Conservation (phyloP, 2,888 invertebrate species). For the Agriotes lineatus region DNA sequence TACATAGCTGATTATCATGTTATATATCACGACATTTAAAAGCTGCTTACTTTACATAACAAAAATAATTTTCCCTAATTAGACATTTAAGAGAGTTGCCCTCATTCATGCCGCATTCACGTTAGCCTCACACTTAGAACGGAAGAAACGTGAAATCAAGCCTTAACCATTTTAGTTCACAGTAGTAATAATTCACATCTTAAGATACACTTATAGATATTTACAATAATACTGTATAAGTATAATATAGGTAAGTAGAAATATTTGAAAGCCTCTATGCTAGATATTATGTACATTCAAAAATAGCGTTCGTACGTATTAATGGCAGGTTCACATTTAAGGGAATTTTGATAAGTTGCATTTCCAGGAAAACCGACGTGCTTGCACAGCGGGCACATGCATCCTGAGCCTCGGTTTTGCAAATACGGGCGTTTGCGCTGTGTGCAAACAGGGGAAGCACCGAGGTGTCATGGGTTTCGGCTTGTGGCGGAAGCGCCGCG, state of each 20-base stretch:
- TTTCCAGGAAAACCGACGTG: background rate
- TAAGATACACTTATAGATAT: conserved; percentile 44
- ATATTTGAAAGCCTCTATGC: conserved; percentile 58
- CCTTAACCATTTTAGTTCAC: conserved; percentile 24
- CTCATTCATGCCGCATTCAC: conserved; percentile 23
- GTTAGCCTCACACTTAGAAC: conserved; percentile 17
- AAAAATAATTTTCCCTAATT: conserved; percentile 62
- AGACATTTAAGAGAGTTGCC: conserved; percentile 54
- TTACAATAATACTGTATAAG: conserved; percentile 43
- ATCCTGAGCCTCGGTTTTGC: background rate
- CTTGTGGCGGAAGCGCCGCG: too few relatives aligned
- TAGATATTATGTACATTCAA: conserved; percentile 57
- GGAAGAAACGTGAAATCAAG: conserved; percentile 14
- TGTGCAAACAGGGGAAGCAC: too few relatives aligned
- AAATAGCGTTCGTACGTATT: conserved; percentile 61
- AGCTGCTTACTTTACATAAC: conserved; percentile 63
- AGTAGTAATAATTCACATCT: conserved; percentile 38
- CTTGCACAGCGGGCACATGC: background rate
- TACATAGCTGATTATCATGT: conserved; percentile 54
- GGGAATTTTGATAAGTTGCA: conserved; percentile 36
- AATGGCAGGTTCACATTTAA: conserved; percentile 61
- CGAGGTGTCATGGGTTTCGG: too few relatives aligned
- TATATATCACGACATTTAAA: conserved; percentile 64
- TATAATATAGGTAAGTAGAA: conserved; percentile 55
- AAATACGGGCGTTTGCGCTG: background rate